A percentile compares a stretch with the other conserved stretches of the same genome.
Evolutionary conservation across 2,797 vertebrate genomes (phyloP).

Genomic region (Chaetodon trifasciatus): DNA sequence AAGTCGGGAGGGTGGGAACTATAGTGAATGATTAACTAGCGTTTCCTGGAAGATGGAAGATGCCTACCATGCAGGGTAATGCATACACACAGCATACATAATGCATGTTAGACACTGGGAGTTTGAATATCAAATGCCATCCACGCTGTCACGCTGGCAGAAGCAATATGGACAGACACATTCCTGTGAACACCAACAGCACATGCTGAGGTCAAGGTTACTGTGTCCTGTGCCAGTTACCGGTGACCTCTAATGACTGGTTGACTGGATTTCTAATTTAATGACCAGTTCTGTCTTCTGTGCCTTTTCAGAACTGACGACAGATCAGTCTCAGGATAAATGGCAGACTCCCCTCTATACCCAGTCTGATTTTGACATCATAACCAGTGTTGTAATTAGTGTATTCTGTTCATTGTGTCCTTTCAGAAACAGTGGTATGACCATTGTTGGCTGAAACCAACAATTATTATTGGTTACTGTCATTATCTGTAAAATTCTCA

Average conservation of each 20-base stretch:
- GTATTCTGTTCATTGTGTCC: not conserved
- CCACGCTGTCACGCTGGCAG: conserved; percentile 3
- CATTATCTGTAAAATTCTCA: not conserved
- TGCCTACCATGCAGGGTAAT: conserved; percentile 31
- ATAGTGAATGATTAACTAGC: conserved; percentile 38
- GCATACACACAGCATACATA: conserved; percentile 49
- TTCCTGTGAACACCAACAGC: conserved; percentile 15
- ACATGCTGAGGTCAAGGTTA: conserved; percentile 39
- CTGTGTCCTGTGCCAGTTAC: conserved; percentile 23
- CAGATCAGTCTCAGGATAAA: conserved; percentile 12
- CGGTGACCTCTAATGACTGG: conserved; percentile 36
- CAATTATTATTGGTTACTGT: not conserved
- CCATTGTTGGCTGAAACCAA: not conserved
- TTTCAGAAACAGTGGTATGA: not conserved
- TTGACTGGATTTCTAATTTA: conserved; percentile 34
- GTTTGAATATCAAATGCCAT: conserved; percentile 38
- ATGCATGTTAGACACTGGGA: conserved; percentile 29
- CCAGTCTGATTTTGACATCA: not conserved
- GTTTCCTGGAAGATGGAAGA: conserved; percentile 43
- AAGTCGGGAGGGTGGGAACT: conserved; percentile 27
- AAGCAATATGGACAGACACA: not conserved
- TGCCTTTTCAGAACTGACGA: conserved; percentile 11
- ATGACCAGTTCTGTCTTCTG: conserved; percentile 5
- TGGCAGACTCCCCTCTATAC: not conserved
- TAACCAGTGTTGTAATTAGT: not conserved